A percentile compares a stretch with the other conserved stretches of the same genome.
Evolutionary conservation across 2,888 invertebrate species (phyloP).

Genomic region (Napeogenes sylphis): DNA sequence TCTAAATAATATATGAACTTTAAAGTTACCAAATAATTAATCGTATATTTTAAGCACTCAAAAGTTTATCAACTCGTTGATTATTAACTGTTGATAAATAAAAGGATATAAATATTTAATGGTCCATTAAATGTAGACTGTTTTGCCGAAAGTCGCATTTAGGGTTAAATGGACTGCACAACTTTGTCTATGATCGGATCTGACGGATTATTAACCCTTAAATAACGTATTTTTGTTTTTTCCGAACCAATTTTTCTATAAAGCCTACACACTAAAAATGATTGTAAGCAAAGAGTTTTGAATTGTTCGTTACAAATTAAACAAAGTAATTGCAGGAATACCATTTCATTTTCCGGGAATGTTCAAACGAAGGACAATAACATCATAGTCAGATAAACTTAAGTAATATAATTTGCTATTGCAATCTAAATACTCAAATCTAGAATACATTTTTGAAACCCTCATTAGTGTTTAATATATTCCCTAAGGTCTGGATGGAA

Average conservation of each 20-base stretch:
- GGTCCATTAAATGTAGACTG: constrained; percentile 35
- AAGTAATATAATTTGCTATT: neutral
- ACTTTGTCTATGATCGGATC: constrained; percentile 37
- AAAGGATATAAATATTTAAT: constrained; percentile 35
- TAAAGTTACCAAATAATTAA: too few relatives aligned
- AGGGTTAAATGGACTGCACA: constrained; percentile 41
- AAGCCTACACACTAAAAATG: neutral
- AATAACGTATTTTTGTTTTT: neutral
- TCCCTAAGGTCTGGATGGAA: constrained; percentile 1
- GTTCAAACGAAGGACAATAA: constrained; percentile 1
- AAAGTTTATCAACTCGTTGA: too few relatives aligned
- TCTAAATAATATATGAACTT: too few relatives aligned
- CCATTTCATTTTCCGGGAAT: neutral
- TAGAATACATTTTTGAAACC: constrained; percentile 22
- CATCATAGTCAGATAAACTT: neutral
- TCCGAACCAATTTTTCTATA: neutral
- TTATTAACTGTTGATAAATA: constrained; percentile 17
- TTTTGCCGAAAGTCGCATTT: constrained; percentile 42
- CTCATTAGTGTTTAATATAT: constrained; percentile 20
- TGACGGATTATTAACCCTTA: constrained; percentile 19
- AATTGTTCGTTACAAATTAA: too few relatives aligned
- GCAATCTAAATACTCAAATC: constrained; percentile 6
- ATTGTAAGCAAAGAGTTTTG: too few relatives aligned
- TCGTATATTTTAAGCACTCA: too few relatives aligned
- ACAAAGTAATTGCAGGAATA: neutral